Conservation (phyloP, 1,140 invertebrate species). For the Drosophila neocordata region DNA sequence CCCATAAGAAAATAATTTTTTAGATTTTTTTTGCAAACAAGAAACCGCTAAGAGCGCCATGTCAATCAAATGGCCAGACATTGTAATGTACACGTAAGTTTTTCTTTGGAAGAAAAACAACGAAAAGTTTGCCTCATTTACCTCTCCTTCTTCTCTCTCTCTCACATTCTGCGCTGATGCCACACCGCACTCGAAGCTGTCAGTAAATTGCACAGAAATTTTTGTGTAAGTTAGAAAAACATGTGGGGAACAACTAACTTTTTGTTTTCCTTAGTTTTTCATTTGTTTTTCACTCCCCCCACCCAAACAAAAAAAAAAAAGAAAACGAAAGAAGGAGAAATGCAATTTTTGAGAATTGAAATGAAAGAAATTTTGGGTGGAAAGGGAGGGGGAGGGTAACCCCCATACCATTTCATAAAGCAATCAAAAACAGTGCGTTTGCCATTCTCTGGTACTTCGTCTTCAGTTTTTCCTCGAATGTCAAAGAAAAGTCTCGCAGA, state of each 20-base stretch:
- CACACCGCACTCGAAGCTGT: not conserved
- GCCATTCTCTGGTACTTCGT: not conserved
- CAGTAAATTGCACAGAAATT: slow-evolving; percentile 10
- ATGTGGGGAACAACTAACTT: slow-evolving; percentile 7
- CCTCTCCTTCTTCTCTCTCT: not conserved
- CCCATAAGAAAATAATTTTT: not conserved
- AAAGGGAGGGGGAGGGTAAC: not conserved
- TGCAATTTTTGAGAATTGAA: not conserved
- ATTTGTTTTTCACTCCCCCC: too few species aligned
- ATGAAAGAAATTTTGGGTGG: not conserved
- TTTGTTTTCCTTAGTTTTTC: slow-evolving; percentile 3
- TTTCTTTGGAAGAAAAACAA: slow-evolving; percentile 7
- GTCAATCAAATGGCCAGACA: slow-evolving; percentile 56
- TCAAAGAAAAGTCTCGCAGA: slow-evolving; percentile 9
- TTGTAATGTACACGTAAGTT: slow-evolving; percentile 28
- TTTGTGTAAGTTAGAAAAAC: slow-evolving; percentile 8
- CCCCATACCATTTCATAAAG: not conserved
- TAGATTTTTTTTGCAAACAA: slow-evolving; percentile 18
- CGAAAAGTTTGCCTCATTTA: not conserved
- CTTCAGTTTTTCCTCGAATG: not conserved
- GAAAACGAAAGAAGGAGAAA: too few species aligned
- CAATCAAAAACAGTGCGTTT: not conserved
- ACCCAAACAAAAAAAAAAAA: too few species aligned
- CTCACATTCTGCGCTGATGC: too few species aligned
- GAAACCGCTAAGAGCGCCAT: slow-evolving; percentile 55